A percentile compares a stretch with the other conserved stretches of the same genome.
phyloP scores from a whole-genome alignment of 2,888 invertebrate genomes.

The Synergus japonicus region DNA sequence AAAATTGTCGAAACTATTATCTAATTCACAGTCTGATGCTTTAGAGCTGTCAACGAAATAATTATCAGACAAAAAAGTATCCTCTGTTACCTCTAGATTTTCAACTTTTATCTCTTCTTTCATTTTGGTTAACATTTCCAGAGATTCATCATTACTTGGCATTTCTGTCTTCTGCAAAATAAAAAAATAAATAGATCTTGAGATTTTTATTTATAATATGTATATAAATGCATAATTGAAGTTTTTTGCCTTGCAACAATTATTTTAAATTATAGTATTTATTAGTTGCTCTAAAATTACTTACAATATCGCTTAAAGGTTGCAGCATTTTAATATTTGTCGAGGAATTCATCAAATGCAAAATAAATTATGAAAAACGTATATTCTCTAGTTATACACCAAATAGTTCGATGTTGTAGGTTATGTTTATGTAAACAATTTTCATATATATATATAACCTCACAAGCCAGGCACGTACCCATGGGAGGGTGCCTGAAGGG shows the following conservation, averaged over 20 bases:
- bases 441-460: no score
- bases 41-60: neutral
- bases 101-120: neutral
- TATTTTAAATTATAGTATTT: no score
- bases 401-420: neutral
- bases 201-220: neutral
- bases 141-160: neutral
- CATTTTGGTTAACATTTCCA: neutral
- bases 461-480: no score
- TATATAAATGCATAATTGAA: neutral
- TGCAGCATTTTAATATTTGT: neutral
- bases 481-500: no score
- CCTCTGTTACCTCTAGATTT: neutral
- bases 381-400: neutral
- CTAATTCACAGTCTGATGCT: neutral
- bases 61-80: neutral
- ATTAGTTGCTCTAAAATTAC: neutral
- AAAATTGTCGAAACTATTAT: neutral
- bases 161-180: neutral
- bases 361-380: neutral
- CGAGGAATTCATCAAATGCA: neutral
- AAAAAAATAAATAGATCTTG: neutral
- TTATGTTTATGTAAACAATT: neutral
- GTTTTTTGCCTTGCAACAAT: neutral
- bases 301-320: neutral